These are phyloP conservation scores for Meles meles DNA, from an alignment of 2,113 vertebrate species.

Conservation along the genomic window DNA sequence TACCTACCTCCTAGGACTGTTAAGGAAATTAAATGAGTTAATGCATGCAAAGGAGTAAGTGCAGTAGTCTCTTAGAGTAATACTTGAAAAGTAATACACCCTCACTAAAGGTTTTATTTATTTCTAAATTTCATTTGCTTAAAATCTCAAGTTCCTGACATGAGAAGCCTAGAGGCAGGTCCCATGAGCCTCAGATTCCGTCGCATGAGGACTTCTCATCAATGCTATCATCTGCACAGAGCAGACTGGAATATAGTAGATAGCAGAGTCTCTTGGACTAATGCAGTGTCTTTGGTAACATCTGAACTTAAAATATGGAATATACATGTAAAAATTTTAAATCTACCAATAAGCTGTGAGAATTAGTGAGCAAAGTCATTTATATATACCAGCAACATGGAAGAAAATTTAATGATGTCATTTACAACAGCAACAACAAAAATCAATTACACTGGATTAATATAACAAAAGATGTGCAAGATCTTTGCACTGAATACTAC, in stretches of 20 bases:
- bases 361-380: slow-evolving; percentile 1
- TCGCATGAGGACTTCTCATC: not conserved
- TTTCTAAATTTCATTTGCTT: not conserved
- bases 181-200: not conserved
- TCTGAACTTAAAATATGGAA: not conserved
- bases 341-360: not conserved
- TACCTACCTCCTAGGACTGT: not conserved
- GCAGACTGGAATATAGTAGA: not conserved
- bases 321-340: not conserved
- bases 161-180: not conserved
- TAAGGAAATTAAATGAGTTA: not conserved
- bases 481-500: not conserved
- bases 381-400: not conserved
- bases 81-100: not conserved
- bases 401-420: not conserved
- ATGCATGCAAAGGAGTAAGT: not conserved
- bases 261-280: not conserved
- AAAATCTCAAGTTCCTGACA: not conserved
- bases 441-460: not conserved
- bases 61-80: not conserved
- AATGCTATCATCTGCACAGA: not conserved
- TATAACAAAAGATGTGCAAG: not conserved
- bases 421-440: not conserved
- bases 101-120: not conserved
- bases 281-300: not conserved